These are phyloP conservation scores for Glossosoma conforme DNA, from an alignment of 1,140 invertebrate species.

Conservation along the genomic window DNA sequence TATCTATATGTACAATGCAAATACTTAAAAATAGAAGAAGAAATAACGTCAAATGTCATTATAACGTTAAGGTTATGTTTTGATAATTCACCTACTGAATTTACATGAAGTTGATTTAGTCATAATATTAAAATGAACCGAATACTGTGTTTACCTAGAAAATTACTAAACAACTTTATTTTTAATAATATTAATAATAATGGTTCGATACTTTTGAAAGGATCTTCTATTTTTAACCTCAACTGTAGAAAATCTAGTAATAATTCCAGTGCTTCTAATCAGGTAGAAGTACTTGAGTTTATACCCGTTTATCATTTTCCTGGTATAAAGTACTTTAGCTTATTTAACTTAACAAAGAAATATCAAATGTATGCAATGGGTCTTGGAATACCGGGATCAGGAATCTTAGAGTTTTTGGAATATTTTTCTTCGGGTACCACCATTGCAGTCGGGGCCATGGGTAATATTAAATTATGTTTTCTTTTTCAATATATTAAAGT, in stretches of 20 bases:
- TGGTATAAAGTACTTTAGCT: constrained; percentile 37
- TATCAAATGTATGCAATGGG: constrained; percentile 39
- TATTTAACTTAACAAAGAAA: constrained; percentile 41
- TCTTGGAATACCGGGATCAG: constrained; percentile 18
- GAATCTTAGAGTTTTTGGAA: background rate
- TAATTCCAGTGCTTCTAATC: background rate
- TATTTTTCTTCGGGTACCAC: background rate
- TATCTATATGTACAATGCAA: too few species aligned
- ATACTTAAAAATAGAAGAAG: too few species aligned
- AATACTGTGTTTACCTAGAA: too few species aligned
- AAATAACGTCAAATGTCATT: too few species aligned
- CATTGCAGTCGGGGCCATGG: background rate
- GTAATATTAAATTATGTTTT: too few species aligned
- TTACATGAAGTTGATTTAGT: too few species aligned
- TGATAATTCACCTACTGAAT: too few species aligned
- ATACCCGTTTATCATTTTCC: background rate
- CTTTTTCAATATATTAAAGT: constrained; percentile 1
- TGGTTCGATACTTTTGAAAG: background rate
- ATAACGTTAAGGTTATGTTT: too few species aligned
- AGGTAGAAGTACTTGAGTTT: too few species aligned
- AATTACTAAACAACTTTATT: background rate
- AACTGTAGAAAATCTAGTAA: background rate
- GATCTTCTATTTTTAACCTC: background rate
- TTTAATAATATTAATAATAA: background rate
- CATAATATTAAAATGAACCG: too few species aligned